Conservation (phyloP, 2,113 vertebrate genomes). For the Numida meleagris region DNA sequence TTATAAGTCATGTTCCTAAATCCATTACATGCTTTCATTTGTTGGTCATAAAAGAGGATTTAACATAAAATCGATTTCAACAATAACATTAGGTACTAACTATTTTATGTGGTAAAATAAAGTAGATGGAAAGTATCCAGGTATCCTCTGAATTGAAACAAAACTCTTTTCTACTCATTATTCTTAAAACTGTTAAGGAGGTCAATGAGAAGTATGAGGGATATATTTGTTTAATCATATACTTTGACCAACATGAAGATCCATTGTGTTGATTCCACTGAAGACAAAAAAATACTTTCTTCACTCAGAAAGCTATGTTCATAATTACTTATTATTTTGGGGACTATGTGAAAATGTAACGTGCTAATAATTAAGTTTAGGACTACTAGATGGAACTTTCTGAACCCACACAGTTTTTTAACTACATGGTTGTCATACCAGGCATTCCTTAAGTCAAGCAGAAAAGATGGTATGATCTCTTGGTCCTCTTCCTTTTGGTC, state of each 20-base stretch:
- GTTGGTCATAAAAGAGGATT: conserved; percentile 19
- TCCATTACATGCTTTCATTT: conserved; percentile 14
- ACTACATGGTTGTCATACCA: not conserved
- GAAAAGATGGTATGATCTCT: not conserved
- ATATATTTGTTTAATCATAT: not conserved
- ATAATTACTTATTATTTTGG: not conserved
- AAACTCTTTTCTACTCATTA: not conserved
- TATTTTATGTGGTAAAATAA: conserved; percentile 38
- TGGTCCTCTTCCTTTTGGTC: not conserved
- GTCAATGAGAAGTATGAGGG: not conserved
- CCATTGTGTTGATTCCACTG: not conserved
- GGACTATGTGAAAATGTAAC: not conserved
- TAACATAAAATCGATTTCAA: conserved; percentile 44
- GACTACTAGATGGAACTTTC: not conserved
- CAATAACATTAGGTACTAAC: conserved; percentile 29
- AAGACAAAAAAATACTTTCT: not conserved
- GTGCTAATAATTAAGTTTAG: not conserved
- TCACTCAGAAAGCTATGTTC: not conserved
- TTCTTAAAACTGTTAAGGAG: not conserved
- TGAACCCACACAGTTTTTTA: not conserved
- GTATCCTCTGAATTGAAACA: conserved; percentile 11
- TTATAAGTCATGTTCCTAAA: conserved; percentile 27
- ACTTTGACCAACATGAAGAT: not conserved
- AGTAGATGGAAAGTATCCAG: not conserved
- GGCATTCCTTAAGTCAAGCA: not conserved